Base-by-base conservation (phyloP, 2,113 vertebrate species). In the Vulpes ferrilata region DNA sequence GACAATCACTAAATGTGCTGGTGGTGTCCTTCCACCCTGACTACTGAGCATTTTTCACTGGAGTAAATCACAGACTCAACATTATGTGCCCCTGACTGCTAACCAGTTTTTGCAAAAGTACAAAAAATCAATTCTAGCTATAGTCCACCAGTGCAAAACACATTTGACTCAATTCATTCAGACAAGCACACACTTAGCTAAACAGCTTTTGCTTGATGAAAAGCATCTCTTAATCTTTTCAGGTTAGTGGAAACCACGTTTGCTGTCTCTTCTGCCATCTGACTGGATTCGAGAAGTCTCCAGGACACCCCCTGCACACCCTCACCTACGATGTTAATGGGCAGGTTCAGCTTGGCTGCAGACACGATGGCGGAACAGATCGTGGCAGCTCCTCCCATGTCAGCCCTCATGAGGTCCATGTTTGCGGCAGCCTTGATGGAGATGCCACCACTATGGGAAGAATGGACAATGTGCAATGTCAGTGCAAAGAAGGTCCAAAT, bases 351-450 rank as follows among this genome's bases (percentile, higher is more conserved):
- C 96, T 99, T 98, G 55, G 99, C 99, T 51, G 99, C 99, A 13
- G 99, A 99, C 97, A 99, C 99, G 17, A 99, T 99, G 82, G 99
- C 99, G 0, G 99, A 99, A 74, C 99, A 99, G 55, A 99, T 98
- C 0, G 99, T 99, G 43, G 99, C 99, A 15, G 99, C 99, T 81
- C 99, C 99, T 8, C 99, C 99, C 99, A 99, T 99, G 93, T 99
- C 99, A 0, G 99, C 99, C 98, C 99, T 98, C 99, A 99, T 99
- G 0, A 99, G 99, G 94, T 99, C 99, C 99, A 99, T 99, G 3
- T 99, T 99, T 0, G 99, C 98, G 0, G 99, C 99, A 0, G 99
- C 99, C 98, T 99, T 99, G 97, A 99, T 98, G 35, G 99, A 99
- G 98, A 99, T 99, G n/a, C 99, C 99, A 59, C 99, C 99, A 5